Conservation (phyloP, 2,888 invertebrate genomes). For the Sphaeridia pumilis region DNA sequence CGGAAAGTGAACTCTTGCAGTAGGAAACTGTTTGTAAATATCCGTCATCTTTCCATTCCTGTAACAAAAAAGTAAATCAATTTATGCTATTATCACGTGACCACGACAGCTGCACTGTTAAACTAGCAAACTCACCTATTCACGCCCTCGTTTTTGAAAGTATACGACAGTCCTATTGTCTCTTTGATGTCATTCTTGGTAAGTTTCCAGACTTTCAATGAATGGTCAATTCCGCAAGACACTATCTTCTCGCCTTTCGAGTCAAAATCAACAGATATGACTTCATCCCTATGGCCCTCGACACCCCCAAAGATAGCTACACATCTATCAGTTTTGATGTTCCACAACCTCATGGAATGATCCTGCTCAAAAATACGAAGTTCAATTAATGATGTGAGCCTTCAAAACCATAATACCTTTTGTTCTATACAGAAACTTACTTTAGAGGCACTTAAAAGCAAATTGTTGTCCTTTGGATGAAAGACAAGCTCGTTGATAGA, state of each 20-base stretch:
- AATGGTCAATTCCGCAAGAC: conserved; percentile 98
- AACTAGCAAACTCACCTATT: no score
- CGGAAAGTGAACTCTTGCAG: conserved; percentile 85
- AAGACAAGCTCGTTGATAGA: conserved; percentile 85
- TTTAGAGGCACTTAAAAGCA: conserved; percentile 83
- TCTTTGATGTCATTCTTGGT: conserved; percentile 72
- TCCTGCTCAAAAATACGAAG: conserved; percentile 42
- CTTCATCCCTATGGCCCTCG: conserved; percentile 91
- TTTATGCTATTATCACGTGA: no score
- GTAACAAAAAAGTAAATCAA: no score
- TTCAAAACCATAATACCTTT: neutral
- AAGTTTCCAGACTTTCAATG: conserved; percentile 85
- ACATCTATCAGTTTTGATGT: conserved; percentile 83
- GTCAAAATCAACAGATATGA: conserved; percentile 75
- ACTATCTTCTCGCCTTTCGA: conserved; percentile 70
- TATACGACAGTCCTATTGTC: conserved; percentile 73
- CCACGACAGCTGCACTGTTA: no score
- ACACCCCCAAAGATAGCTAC: conserved; percentile 95
- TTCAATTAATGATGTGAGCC: no score
- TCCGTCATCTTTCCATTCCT: neutral
- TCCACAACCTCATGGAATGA: conserved; percentile 80
- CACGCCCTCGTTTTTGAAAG: no score
- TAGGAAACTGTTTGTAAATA: conserved; percentile 72
- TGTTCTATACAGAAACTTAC: conserved; percentile 16
- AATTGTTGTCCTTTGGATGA: conserved; percentile 77